These are phyloP conservation scores for Pseudoips prasinana DNA, from an alignment of 2,888 invertebrate genomes.

Conservation along the genomic window DNA sequence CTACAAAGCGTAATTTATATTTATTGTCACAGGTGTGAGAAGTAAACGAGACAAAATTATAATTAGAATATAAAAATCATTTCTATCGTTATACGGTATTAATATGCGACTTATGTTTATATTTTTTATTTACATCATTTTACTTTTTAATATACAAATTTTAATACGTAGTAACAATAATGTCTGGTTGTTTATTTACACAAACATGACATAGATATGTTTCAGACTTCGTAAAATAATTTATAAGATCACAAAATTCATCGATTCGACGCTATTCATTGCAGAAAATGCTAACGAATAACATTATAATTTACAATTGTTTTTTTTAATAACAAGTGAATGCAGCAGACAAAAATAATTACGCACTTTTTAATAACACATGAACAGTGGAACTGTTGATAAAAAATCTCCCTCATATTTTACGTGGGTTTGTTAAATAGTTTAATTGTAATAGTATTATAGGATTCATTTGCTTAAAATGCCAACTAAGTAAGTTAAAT, in stretches of 20 bases:
- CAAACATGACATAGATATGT: conserved; percentile 75
- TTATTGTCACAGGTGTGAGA: conserved; percentile 80
- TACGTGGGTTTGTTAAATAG: too few relatives aligned
- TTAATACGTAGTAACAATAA: conserved; percentile 53
- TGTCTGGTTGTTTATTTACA: conserved; percentile 51
- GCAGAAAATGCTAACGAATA: conserved; percentile 9
- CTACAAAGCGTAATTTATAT: conserved; percentile 79
- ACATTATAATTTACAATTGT: too few relatives aligned
- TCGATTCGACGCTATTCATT: conserved; percentile 8
- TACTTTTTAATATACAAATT: conserved; percentile 49
- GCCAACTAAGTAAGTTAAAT: neutral
- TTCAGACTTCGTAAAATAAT: conserved; percentile 53
- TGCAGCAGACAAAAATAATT: neutral
- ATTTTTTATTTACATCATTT: conserved; percentile 53
- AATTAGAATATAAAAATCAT: conserved; percentile 29
- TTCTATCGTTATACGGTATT: conserved; percentile 35
- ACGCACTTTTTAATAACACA: too few relatives aligned
- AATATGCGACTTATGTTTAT: conserved; percentile 32
- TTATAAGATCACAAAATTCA: conserved; percentile 23
- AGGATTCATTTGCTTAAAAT: too few relatives aligned
- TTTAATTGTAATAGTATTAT: too few relatives aligned
- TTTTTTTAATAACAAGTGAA: too few relatives aligned
- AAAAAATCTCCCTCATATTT: too few relatives aligned
- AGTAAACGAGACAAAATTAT: conserved; percentile 53
- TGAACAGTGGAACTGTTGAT: neutral